phyloP scores from a whole-genome alignment of 2,888 invertebrate species.

The Drosophila paramelanica region DNA sequence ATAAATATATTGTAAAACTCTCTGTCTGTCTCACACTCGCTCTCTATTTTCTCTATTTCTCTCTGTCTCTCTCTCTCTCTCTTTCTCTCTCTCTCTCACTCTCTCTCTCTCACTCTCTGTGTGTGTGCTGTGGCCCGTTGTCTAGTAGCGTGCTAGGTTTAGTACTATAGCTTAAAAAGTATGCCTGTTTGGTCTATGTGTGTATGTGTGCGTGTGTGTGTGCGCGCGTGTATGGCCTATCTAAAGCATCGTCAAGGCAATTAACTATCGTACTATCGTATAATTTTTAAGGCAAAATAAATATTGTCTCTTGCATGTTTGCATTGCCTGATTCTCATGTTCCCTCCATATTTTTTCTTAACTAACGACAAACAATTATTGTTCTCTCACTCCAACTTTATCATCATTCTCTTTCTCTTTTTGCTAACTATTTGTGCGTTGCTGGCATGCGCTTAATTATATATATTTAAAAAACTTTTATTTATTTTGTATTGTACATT shows the following conservation, averaged over 20 bases:
- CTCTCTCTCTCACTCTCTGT: conserved; percentile 37
- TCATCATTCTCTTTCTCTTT: conserved; percentile 7
- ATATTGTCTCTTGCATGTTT: conserved; percentile 63
- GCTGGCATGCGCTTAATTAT: conserved; percentile 70
- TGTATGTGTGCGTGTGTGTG: conserved; percentile 23
- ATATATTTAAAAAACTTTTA: conserved; percentile 12
- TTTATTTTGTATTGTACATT: conserved; percentile 24
- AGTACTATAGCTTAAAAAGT: conserved; percentile 56
- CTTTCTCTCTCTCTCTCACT: conserved; percentile 29
- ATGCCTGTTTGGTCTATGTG: conserved; percentile 22
- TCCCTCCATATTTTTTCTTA: conserved; percentile 13
- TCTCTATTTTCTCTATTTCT: conserved; percentile 28
- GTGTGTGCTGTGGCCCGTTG: conserved; percentile 69
- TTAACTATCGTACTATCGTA: conserved; percentile 36
- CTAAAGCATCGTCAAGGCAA: conserved; percentile 40
- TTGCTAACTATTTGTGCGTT: conserved; percentile 47
- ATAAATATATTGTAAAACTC: conserved; percentile 36
- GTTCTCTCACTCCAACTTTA: conserved; percentile 22
- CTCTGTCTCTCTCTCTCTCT: conserved; percentile 35
- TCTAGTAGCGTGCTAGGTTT: conserved; percentile 73
- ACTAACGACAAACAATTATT: conserved; percentile 43
- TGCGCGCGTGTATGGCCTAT: conserved; percentile 34
- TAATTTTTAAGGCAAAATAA: conserved; percentile 42
- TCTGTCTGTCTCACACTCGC: conserved; percentile 23
- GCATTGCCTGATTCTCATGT: conserved; percentile 60